Base-by-base conservation (phyloP, 2,797 vertebrate species). In the Falco novaeseelandiae region DNA sequence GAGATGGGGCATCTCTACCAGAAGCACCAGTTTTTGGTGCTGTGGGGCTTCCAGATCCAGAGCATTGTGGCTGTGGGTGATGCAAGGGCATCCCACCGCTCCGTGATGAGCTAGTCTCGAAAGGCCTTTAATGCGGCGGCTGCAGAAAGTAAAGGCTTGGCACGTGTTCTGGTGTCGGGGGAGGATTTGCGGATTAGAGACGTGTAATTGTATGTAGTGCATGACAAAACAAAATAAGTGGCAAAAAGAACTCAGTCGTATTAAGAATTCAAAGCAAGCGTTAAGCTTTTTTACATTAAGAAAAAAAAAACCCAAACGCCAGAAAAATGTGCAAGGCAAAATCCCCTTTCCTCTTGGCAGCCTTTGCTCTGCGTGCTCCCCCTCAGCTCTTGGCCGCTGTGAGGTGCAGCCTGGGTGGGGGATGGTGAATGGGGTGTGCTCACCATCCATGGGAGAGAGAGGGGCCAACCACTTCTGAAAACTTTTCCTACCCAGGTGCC, bases 211-310 rank as follows among this genome's bases (percentile, higher is more conserved):
- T 96, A 95, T 96, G 91, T 91, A 97, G 94, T 95, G 97, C 96
- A 95, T 97, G 95, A 91, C 95, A 97, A 97, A 97, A 97, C 96
- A 97, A 97, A 97, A 66, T 94, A 94, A 97, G 95, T 92, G 95
- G 94, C 93, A 93, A 87, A 82, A 94, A 94, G 96, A 96, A 96
- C 93, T 96, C 46, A 2, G 92, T 72, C 38, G 66, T 92, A 96
- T 96, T 97, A 97, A 96, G 89, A 14, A 97, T 96, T 96, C 96
- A 93, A 85, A 97, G 91, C 44, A 7, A 95, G 90, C 55, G 1
- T 87, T 89, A 92, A 87, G 93, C 91, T 95, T 82, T 93, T 51
- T 87, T 92, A 42, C 78, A 30, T 84, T 79, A 83, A 83, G 59
- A 26, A 7, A 16, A 16, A 5, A 14, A 19, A 59, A 57, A 38